Conservation (phyloP, 2,888 invertebrate species). For the Xestobium rufovillosum region DNA sequence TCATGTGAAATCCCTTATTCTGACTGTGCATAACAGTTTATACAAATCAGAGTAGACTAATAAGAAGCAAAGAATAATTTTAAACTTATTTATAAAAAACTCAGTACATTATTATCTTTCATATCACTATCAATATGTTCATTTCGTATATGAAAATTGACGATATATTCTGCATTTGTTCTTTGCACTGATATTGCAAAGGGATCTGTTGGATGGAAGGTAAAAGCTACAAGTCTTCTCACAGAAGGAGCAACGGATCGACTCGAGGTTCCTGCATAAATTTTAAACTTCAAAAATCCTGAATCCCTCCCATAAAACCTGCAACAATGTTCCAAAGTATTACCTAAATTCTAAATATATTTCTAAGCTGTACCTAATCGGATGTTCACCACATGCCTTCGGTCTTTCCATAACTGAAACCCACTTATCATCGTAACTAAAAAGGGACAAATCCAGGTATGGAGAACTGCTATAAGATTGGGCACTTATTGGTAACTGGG, state of each 20-base stretch:
- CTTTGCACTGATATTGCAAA: slow-evolving; percentile 93
- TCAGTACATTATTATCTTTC: slow-evolving; percentile 23
- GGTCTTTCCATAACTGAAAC: slow-evolving; percentile 93
- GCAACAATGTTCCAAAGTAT: slow-evolving; percentile 49
- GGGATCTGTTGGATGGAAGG: slow-evolving; percentile 93
- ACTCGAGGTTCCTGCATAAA: slow-evolving; percentile 59
- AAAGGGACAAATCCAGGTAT: slow-evolving; percentile 83
- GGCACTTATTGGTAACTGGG: slow-evolving; percentile 88
- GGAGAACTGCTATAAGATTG: slow-evolving; percentile 92
- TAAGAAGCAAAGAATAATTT: too few species aligned
- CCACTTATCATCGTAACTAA: slow-evolving; percentile 94
- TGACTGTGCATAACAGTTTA: too few species aligned
- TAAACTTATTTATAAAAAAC: slow-evolving; percentile 19
- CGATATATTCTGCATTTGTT: slow-evolving; percentile 86
- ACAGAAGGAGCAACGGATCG: slow-evolving; percentile 61
- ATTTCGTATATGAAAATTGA: slow-evolving; percentile 83
- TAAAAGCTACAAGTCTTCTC: slow-evolving; percentile 83
- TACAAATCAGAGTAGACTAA: too few species aligned
- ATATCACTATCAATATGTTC: slow-evolving; percentile 23
- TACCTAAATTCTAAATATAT: neutral
- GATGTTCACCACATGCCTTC: slow-evolving; percentile 86
- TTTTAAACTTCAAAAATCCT: slow-evolving; percentile 63
- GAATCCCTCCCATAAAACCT: slow-evolving; percentile 83
- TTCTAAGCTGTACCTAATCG: slow-evolving; percentile 63
- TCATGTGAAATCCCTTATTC: too few species aligned